Evolutionary conservation across 2,113 vertebrate species (phyloP).

Genomic region (Pionites leucogaster): DNA sequence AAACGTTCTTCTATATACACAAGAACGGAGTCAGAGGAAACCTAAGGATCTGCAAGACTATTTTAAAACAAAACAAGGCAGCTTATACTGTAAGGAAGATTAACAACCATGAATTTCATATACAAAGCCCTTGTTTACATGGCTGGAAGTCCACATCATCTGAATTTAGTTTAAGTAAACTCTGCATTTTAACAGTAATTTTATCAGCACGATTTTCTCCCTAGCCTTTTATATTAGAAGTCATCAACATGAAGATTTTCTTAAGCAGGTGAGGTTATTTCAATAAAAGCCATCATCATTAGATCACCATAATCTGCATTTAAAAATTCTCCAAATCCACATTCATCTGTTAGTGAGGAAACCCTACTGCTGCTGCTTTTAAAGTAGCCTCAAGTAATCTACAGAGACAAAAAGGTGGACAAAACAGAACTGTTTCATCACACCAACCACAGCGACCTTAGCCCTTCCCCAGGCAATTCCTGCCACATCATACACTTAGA

Average conservation of each 20-base stretch:
- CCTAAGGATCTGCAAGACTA: not conserved
- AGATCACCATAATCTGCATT: not conserved
- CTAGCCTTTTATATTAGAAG: not conserved
- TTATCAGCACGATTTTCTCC: not conserved
- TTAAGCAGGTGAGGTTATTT: not conserved
- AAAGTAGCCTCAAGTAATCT: conserved; percentile 35
- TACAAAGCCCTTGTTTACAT: not conserved
- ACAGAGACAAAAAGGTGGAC: not conserved
- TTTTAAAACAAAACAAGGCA: not conserved
- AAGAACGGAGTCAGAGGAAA: not conserved
- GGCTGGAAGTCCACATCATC: not conserved
- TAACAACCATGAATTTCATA: not conserved
- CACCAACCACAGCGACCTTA: conserved; percentile 53
- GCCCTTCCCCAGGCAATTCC: conserved; percentile 50
- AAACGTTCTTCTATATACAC: not conserved
- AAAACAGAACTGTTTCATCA: conserved; percentile 45
- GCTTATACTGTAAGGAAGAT: not conserved
- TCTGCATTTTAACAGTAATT: not conserved
- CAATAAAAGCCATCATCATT: not conserved
- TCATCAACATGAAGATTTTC: not conserved
- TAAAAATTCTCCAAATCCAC: not conserved
- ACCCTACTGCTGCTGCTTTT: not conserved
- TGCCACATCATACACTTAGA: conserved; percentile 54
- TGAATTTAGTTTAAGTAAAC: not conserved
- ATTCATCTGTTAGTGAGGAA: not conserved